Percentiles rank a stretch among this genome's conserved stretches.
Conservation (phyloP, 2,113 vertebrate genomes). For the Camelus bactrianus region DNA sequence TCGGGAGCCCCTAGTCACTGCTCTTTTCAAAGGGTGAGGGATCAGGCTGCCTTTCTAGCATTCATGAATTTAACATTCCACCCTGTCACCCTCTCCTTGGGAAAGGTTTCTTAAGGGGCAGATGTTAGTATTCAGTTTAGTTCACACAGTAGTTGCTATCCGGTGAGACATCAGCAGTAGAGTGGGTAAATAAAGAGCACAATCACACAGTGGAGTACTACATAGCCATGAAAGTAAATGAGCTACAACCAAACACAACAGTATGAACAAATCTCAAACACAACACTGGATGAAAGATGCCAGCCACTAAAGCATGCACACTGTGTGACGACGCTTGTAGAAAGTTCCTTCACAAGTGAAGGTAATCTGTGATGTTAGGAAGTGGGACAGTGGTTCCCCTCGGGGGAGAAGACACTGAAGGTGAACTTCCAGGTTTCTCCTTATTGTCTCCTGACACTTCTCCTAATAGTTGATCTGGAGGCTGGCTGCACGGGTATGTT, state of each 20-base stretch:
- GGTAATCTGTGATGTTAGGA: not conserved
- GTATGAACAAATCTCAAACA: not conserved
- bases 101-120: conserved; percentile 19
- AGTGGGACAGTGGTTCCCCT: not conserved
- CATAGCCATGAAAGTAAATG: not conserved
- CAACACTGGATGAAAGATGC: not conserved
- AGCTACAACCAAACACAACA: not conserved
- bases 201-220: not conserved
- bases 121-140: not conserved
- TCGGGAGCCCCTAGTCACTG: no score
- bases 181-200: not conserved
- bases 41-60: not conserved
- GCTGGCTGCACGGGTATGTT: not conserved
- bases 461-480: not conserved
- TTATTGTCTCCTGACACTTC: not conserved
- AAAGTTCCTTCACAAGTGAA: not conserved
- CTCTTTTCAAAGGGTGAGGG: not conserved
- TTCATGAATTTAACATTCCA: not conserved
- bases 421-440: not conserved
- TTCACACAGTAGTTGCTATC: not conserved
- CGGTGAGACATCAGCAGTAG: not conserved
- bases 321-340: not conserved
- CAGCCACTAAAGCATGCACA: not conserved
- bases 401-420: not conserved
- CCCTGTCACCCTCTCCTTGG: not conserved